Evolutionary conservation across 1,140 invertebrate genomes (phyloP), one percentile per base, ranked within the genome.

Genomic region (Lepidurus apus): DNA sequence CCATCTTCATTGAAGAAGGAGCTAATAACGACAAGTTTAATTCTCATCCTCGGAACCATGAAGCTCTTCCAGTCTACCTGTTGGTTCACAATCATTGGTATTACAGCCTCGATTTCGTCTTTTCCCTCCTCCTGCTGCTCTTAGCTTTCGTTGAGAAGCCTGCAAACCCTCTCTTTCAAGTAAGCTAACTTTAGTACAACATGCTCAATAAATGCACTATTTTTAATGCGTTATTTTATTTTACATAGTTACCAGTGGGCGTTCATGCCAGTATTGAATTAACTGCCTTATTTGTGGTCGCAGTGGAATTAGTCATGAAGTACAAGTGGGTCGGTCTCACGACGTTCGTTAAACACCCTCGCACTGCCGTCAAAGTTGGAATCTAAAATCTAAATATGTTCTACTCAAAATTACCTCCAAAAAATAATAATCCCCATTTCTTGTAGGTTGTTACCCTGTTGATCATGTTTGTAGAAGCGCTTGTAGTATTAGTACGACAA

Each of bases 21-120:
- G 89, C 90, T 85, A 95, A 96, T 83, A 97, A 97, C 87, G 94
- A 96, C 85, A 96, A 96, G 85, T 96, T 95, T 84, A 92, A 93
- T 83, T 94, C 93, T 7, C 94, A 97, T 86, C 95, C 95, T 0
- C 89, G 90, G 65, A 91, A 91, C 84, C 91, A 91, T 34, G 91
- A 92, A 82, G 93, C 94, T 83, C 85, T 96, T 75, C 94, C 94
- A 10, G 92, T 93, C 0, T 97, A 96, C 85, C 87, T 95, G 24
- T 86, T 95, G 65, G 94, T 95, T 0, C 94, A 96, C 84, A 95
- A 95, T 83, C 89, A 89, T 80, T 94, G 93, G 91, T 96, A 95
- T 85, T 93, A 96, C 84, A 89, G 91, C 1, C 85, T 96, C 78
- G 94, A 96, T 84, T 86, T 96, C 45, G 83, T 91, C 76, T 93